phyloP scores from a whole-genome alignment of 2,888 invertebrate genomes.

The Drosophila nigritarsus region DNA sequence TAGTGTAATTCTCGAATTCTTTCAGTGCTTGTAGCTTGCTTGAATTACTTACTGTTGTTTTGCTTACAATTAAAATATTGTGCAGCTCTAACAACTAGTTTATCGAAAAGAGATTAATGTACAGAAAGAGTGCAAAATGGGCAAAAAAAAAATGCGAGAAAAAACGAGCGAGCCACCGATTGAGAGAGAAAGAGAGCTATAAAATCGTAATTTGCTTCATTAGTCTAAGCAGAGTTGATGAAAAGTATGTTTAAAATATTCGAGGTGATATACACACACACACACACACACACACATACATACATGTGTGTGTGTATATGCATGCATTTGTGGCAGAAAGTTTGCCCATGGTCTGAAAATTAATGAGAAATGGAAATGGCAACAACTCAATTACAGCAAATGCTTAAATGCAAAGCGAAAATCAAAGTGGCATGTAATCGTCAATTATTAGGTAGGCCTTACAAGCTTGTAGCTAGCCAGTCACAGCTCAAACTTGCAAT shows the following conservation, averaged over 20 bases:
- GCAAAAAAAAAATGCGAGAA: background rate
- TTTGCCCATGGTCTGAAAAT: slow-evolving; percentile 1
- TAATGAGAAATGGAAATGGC: background rate
- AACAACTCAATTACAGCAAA: background rate
- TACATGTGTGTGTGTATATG: background rate
- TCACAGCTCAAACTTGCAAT: background rate
- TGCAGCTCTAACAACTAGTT: slow-evolving; percentile 12
- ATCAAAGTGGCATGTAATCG: background rate
- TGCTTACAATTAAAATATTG: slow-evolving; percentile 24
- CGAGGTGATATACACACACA: background rate
- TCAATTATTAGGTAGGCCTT: background rate
- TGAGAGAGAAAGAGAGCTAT: background rate
- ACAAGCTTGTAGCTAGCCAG: background rate
- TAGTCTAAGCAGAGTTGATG: slow-evolving; percentile 1
- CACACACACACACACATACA: background rate
- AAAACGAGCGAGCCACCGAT: background rate
- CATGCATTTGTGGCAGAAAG: background rate
- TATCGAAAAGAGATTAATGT: background rate
- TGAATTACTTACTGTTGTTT: slow-evolving; percentile 46
- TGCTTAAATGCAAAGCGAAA: background rate
- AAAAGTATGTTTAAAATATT: slow-evolving; percentile 4
- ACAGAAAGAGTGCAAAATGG: background rate
- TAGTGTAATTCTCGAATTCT: slow-evolving; percentile 36
- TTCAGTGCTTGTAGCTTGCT: slow-evolving; percentile 34
- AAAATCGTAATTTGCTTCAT: background rate